Base-by-base conservation (phyloP, 2,888 invertebrate genomes). In the Drosophila bunnanda region DNA sequence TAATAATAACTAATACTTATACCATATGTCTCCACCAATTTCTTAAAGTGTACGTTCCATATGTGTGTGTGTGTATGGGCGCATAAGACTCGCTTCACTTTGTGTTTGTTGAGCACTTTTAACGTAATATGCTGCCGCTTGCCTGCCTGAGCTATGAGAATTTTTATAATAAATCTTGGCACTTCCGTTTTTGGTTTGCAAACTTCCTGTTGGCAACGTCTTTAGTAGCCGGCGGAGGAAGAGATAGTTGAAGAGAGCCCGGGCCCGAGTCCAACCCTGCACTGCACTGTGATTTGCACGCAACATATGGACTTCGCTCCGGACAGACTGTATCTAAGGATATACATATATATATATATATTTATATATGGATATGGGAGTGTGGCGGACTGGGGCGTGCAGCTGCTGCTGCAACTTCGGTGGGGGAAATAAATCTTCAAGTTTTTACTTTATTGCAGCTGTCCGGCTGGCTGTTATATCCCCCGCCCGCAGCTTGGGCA, bases 81-180 rank as follows among this genome's bases (percentile, higher is more conserved):
- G 53, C 36, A n/a, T 7, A 67, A 28, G 59, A 17, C 39, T 28
- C 38, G 17, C 28, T 22, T 44, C 12, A 38, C 15, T 54, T 5
- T 55, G 58, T 56, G 59, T 60, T 50, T 50, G 60, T 57, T 80
- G 65, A 77, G 78, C 89, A 83, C 84, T 83, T 84, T 88, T 83
- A 83, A 83, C 89, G 88, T 86, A 86, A 86, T 86, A 88, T 86
- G 79, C 72, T 72, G 75, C 86, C 89, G 79, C 87, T 78, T 85
- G 80, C 67, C 72, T 78, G 85, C 65, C 77, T 88, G 86, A 82
- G 83, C 89, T 80, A 78, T 89, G 78, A 88, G 82, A 82, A 89
- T 90, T 89, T 88, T 84, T 89, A 82, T 90, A 89, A 88, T 88
- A 88, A 89, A 89, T 88, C 89, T 89, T 88, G 61, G 75, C 73